These are phyloP conservation scores for Macrochelys suwanniensis DNA, from an alignment of 2,797 vertebrate genomes.

Conservation along the genomic window DNA sequence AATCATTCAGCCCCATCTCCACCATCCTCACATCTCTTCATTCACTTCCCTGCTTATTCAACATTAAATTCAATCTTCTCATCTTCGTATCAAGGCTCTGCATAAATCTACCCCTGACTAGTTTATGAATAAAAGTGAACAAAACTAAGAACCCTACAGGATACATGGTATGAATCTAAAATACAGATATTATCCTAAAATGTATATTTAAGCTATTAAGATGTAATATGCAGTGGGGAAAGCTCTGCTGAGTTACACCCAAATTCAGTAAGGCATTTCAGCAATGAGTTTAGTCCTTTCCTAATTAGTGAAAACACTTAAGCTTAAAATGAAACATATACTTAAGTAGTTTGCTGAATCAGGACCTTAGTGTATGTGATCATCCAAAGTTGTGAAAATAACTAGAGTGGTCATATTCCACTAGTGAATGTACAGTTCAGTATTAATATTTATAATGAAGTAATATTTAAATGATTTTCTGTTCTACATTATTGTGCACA, in stretches of 20 bases:
- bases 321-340: background rate
- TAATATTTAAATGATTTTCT: background rate
- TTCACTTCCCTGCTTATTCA: background rate
- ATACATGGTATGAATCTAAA: background rate
- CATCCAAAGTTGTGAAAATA: background rate
- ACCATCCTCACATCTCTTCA: background rate
- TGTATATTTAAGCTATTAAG: background rate
- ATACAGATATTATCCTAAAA: background rate
- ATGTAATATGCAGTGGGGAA: background rate
- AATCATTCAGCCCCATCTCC: background rate
- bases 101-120: background rate
- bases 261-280: background rate
- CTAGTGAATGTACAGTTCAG: background rate
- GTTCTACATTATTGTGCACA: background rate
- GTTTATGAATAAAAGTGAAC: background rate
- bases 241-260: background rate
- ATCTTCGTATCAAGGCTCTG: background rate
- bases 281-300: background rate
- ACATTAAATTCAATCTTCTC: background rate
- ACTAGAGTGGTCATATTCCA: background rate
- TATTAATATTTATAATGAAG: background rate
- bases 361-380: background rate
- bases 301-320: background rate
- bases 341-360: background rate
- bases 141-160: background rate